These are phyloP conservation scores for Hippolais icterina DNA, from an alignment of 2,113 vertebrate species.

Conservation along the genomic window DNA sequence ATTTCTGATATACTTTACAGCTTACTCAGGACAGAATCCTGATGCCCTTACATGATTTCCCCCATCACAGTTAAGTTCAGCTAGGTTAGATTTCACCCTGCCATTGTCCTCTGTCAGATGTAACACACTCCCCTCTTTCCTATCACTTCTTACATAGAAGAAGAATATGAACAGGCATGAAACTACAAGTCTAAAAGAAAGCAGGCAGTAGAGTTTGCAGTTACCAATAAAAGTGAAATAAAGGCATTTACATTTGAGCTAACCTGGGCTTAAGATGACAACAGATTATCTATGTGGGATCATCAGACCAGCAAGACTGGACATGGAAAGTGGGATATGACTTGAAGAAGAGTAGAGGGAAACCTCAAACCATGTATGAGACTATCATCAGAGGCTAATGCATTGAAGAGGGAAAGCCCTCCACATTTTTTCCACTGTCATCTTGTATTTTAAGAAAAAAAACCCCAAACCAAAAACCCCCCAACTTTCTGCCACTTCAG, in stretches of 20 bases:
- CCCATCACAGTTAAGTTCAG: not conserved
- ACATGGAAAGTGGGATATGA: not conserved
- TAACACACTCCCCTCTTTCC: not conserved
- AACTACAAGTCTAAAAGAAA: not conserved
- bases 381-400: not conserved
- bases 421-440: not conserved
- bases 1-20: not conserved
- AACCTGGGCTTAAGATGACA: not conserved
- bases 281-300: not conserved
- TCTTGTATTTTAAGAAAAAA: not conserved
- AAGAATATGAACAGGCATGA: not conserved
- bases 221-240: not conserved
- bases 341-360: not conserved
- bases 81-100: not conserved
- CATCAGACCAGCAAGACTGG: not conserved
- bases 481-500: not conserved
- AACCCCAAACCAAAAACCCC: accelerated
- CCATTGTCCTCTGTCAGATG: not conserved
- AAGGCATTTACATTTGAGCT: not conserved
- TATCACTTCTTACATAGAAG: not conserved
- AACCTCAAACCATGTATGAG: not conserved
- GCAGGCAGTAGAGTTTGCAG: not conserved
- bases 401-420: not conserved
- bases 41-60: not conserved
- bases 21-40: not conserved